Conservation (phyloP, 2,113 vertebrate genomes). For the Tragulus kanchil region DNA sequence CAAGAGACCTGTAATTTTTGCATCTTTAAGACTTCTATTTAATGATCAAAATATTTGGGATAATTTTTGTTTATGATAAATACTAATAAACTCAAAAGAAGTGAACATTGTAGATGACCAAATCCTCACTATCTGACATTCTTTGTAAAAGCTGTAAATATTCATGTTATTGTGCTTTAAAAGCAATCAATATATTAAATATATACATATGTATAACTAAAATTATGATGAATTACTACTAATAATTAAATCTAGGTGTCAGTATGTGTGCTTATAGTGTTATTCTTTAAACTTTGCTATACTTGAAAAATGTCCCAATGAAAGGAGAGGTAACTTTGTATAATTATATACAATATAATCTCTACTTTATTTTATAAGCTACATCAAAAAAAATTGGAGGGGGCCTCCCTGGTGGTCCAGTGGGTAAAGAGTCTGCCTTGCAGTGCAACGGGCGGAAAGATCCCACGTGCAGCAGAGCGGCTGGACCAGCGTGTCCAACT, state of each 20-base stretch:
- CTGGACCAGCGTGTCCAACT: too few relatives aligned
- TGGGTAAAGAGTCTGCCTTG: too few relatives aligned
- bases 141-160: not conserved
- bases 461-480: too few relatives aligned
- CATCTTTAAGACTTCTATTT: slow-evolving; percentile 3
- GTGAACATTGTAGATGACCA: not conserved
- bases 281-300: slow-evolving; percentile 49
- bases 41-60: slow-evolving; percentile 1
- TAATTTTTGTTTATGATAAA: not conserved
- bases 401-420: too few relatives aligned
- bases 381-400: not conserved
- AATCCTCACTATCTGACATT: not conserved
- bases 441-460: too few relatives aligned
- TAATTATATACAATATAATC: not conserved
- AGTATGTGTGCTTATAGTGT: not conserved
- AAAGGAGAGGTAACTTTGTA: not conserved
- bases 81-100: slow-evolving; percentile 46
- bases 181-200: not conserved
- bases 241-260: not conserved
- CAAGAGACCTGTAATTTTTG: slow-evolving; percentile 22
- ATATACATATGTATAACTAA: not conserved
- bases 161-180: not conserved
- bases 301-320: slow-evolving; percentile 30
- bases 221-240: slow-evolving; percentile 28
- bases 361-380: not conserved